A percentile compares a stretch with the other conserved stretches of the same genome.
phyloP scores from a whole-genome alignment of 2,888 invertebrate genomes.

The Chymomyza fuscimana region DNA sequence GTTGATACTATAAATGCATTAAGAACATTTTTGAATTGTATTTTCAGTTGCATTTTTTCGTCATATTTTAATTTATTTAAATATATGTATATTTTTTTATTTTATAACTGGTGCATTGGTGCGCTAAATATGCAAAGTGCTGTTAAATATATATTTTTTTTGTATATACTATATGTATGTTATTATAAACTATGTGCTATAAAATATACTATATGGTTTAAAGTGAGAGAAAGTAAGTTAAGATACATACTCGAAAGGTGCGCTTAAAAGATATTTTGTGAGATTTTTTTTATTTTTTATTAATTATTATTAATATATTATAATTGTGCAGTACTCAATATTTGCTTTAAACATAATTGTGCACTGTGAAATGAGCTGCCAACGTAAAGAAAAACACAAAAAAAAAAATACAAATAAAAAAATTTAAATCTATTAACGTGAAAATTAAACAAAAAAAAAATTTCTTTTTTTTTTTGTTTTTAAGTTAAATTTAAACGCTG shows the following conservation, averaged over 20 bases:
- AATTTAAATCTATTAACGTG: conserved; percentile 25
- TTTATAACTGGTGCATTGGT: conserved; percentile 50
- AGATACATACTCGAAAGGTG: conserved; percentile 30
- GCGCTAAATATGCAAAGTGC: conserved; percentile 63
- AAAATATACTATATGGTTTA: conserved; percentile 35
- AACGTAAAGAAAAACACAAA: conserved; percentile 23
- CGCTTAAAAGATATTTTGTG: conserved; percentile 29
- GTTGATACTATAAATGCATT: conserved; percentile 34
- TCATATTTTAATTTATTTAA: background rate
- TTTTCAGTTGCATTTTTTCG: background rate
- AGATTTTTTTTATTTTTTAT: conserved; percentile 16
- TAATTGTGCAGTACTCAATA: conserved; percentile 19
- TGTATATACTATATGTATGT: conserved; percentile 22
- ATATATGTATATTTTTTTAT: conserved; percentile 28
- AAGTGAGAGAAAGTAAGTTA: background rate
- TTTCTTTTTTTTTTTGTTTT: background rate
- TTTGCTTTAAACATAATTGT: conserved; percentile 22
- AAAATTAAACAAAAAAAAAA: background rate
- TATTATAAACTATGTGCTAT: conserved; percentile 13
- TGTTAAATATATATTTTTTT: conserved; percentile 34
- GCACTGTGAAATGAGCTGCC: conserved; percentile 22
- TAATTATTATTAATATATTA: conserved; percentile 17
- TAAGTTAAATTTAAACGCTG: conserved; percentile 47
- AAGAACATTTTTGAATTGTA: conserved; percentile 10
- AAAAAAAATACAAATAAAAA: conserved; percentile 21